Evolutionary conservation across 2,888 invertebrate species (phyloP), one percentile per base, ranked within the genome.

Genomic region (Trichopoda pennipes): DNA sequence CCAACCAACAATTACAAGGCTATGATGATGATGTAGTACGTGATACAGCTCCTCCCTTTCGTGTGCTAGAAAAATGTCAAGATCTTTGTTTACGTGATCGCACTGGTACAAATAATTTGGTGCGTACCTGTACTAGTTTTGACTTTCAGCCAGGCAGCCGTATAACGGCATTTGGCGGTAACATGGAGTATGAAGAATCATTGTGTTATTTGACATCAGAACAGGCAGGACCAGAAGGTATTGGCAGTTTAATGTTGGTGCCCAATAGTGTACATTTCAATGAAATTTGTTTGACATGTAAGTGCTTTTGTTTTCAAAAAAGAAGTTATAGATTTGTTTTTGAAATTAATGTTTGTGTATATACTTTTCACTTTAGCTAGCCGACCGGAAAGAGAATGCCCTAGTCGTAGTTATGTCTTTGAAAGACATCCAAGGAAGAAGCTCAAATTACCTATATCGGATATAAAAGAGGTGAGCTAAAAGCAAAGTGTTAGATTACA

Each of bases 261-360:
- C 96, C 96, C 1, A 97, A 97, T 86, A 96, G 96, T 87, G 96
- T 97, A 4, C 97, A 97, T 89, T 97, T 97, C 89, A 96, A 96
- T 72, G 97, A 97, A 93, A 95, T 97, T 80, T 97, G 97, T 90
- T 93, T 97, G 70, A 94, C 96, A 53, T 97, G 97, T 97, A 92
- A 95, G 96, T 93, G 78, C 0, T 38, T 38, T 28, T 1, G 19
- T 42, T 53, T 28, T 21, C 1, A 3, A 16, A 32, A 23, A 28
- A 49, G 19, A 42, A 28, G 19, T 14, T 64, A 56, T 4, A 17
- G 49, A 42, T 0, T 66, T 51, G 44, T 8, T 56, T 16, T 28
- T 35, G 35, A 10, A 10, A 1, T 3, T 38, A 12, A 12, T 7
- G 12, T 38, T 38, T 42, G 12, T n/a, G 16, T 44, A 44, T 51